phyloP scores from a whole-genome alignment of 2,113 vertebrate genomes.

The Orientallactaga bullata region DNA sequence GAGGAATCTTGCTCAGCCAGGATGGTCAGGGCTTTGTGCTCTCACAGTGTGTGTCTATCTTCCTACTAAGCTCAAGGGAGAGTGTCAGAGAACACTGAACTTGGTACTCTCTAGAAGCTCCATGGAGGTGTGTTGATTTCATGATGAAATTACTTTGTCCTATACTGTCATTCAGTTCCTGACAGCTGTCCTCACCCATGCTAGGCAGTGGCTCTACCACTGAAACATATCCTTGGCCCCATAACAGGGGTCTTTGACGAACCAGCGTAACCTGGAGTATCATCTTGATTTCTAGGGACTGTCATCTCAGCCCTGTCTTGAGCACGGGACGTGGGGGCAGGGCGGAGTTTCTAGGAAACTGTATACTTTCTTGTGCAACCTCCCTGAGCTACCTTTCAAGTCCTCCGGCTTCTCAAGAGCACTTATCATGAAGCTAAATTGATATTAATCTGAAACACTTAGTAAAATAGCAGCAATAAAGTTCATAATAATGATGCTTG shows the following conservation, averaged over 20 bases:
- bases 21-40: background rate
- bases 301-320: background rate
- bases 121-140: background rate
- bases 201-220: background rate
- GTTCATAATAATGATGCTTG: conserved; percentile 66
- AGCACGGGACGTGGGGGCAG: background rate
- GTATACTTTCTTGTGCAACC: background rate
- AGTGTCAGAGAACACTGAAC: background rate
- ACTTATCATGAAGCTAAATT: conserved; percentile 65
- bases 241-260: background rate
- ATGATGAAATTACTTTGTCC: background rate
- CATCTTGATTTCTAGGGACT: conserved; percentile 28
- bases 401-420: conserved; percentile 52
- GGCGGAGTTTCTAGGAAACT: conserved; percentile 68
- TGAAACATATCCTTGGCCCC: background rate
- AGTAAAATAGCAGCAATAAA: conserved; percentile 78
- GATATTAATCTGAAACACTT: conserved; percentile 77
- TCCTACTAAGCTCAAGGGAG: background rate
- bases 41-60: background rate
- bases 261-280: background rate
- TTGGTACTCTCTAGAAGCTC: background rate
- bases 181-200: background rate
- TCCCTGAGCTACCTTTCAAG: conserved; percentile 63
- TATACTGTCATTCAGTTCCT: background rate
- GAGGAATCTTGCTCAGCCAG: background rate